Evolutionary conservation across 1,140 invertebrate genomes (phyloP).

Genomic region (Cotesia typhae): DNA sequence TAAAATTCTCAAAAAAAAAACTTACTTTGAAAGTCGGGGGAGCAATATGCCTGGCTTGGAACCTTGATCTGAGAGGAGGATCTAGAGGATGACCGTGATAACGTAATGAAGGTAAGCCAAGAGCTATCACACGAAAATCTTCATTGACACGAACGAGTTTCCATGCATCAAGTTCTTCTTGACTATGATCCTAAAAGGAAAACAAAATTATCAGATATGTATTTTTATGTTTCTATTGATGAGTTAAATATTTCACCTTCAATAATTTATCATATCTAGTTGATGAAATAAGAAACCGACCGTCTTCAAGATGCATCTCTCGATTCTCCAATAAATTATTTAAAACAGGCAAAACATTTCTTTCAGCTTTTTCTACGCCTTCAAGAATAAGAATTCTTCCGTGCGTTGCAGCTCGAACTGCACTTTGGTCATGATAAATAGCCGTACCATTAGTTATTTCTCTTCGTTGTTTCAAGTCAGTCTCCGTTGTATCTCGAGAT

Average conservation of each 20-base stretch:
- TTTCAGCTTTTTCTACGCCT: conserved; percentile 96
- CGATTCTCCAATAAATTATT: conserved; percentile 98
- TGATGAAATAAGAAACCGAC: conserved; percentile 89
- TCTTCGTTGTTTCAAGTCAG: conserved; percentile 93
- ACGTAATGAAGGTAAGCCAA: conserved; percentile 86
- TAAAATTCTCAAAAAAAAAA: conserved; percentile 40
- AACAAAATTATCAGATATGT: conserved; percentile 2
- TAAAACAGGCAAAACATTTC: conserved; percentile 96
- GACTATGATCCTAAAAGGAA: conserved; percentile 74
- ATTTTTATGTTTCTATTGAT: conserved; percentile 20
- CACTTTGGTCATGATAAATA: conserved; percentile 94
- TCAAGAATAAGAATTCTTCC: conserved; percentile 93
- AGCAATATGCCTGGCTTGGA: conserved; percentile 89
- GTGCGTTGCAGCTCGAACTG: conserved; percentile 88
- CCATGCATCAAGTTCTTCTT: conserved; percentile 84
- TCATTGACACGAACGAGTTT: conserved; percentile 89
- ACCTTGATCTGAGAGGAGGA: conserved; percentile 92
- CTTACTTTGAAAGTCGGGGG: conserved; percentile 70
- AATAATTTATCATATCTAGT: conserved; percentile 90
- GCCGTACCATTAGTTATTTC: conserved; percentile 90
- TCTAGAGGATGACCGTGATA: conserved; percentile 94
- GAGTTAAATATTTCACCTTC: conserved; percentile 67
- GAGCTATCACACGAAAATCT: conserved; percentile 90
- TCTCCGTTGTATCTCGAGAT: conserved; percentile 95
- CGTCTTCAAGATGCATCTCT: conserved; percentile 98